phyloP scores from a whole-genome alignment of 2,888 invertebrate genomes.

The Laothoe populi region DNA sequence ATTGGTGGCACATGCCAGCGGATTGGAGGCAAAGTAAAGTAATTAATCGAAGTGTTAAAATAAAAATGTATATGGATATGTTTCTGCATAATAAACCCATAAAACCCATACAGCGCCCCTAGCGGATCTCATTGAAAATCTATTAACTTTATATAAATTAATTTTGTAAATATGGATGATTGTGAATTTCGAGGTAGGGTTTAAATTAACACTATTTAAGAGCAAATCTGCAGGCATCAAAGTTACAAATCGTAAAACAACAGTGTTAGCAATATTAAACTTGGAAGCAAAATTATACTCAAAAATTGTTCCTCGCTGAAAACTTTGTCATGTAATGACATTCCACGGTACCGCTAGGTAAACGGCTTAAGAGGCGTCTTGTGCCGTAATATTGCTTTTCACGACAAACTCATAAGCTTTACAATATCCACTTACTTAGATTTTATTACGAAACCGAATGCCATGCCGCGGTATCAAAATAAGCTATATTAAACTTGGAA shows the following conservation, averaged over 20 bases:
- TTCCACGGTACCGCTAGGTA: constrained; percentile 31
- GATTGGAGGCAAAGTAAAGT: no score
- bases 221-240: no score
- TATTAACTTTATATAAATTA: no score
- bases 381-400: constrained; percentile 57
- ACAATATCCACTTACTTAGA: constrained; percentile 60
- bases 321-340: constrained; percentile 28
- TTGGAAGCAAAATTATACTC: constrained; percentile 5
- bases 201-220: neutral
- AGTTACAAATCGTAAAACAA: neutral
- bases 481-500: constrained; percentile 25
- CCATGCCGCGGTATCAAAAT: constrained; percentile 47
- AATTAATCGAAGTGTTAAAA: no score
- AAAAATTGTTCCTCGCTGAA: constrained; percentile 21
- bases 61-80: no score
- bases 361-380: constrained; percentile 49
- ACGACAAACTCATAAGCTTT: constrained; percentile 61
- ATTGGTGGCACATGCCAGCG: no score
- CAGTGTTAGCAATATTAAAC: constrained; percentile 14
- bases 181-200: no score
- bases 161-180: no score
- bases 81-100: no score
- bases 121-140: no score
- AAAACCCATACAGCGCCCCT: no score
- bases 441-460: constrained; percentile 58